Evolutionary conservation across 2,888 invertebrate species (phyloP).

Genomic region (Cenopis cana): DNA sequence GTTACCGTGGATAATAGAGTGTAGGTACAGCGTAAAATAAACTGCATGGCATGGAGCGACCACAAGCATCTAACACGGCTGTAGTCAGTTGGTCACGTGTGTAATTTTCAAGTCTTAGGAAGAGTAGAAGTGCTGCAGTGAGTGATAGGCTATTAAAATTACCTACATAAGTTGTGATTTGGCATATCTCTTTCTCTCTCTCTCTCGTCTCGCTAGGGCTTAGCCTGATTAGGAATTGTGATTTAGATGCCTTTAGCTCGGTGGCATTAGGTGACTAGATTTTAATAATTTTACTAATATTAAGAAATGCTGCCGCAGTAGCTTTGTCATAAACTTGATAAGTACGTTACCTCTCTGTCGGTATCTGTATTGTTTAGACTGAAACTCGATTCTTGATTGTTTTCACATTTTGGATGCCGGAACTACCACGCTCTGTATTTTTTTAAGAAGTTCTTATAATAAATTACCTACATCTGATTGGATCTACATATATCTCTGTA

Average conservation of each 20-base stretch:
- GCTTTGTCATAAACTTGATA: conserved; percentile 61
- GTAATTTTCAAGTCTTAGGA: neutral
- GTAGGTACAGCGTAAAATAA: neutral
- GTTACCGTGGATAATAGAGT: too few species aligned
- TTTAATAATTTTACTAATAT: conserved; percentile 43
- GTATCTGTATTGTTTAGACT: conserved; percentile 5
- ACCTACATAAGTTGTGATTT: conserved; percentile 71
- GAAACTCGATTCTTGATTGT: conserved; percentile 1
- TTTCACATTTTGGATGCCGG: conserved; percentile 13
- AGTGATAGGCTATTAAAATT: conserved; percentile 46
- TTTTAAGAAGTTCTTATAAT: conserved; percentile 3
- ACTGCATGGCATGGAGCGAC: neutral
- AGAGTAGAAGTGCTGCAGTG: conserved; percentile 6
- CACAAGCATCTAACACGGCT: too few species aligned
- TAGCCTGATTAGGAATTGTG: conserved; percentile 77
- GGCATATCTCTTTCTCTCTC: conserved; percentile 77
- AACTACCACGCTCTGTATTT: conserved; percentile 30
- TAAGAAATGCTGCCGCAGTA: conserved; percentile 69
- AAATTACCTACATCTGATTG: neutral
- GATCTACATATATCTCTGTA: too few species aligned
- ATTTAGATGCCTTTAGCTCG: conserved; percentile 80
- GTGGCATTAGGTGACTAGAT: conserved; percentile 55
- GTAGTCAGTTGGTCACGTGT: neutral
- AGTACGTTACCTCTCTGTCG: conserved; percentile 28
- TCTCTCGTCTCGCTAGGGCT: conserved; percentile 68